Percentiles rank a stretch among this genome's conserved stretches.
Conservation (phyloP, 2,113 vertebrate genomes). For the Oncorhynchus masou region DNA sequence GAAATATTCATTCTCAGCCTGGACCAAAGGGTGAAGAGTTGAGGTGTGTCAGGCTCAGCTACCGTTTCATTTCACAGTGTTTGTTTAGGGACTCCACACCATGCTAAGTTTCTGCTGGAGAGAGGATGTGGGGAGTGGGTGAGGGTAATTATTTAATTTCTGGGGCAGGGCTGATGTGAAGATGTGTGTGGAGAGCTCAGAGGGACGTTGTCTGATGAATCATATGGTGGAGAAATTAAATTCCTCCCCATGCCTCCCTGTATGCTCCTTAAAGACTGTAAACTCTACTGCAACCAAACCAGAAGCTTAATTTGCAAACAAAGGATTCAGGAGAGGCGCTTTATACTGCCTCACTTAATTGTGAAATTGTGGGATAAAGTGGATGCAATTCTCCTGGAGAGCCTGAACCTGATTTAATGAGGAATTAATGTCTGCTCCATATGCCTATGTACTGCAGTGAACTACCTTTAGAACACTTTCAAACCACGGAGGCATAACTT, state of each 20-base stretch:
- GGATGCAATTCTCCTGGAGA: constrained; percentile 20
- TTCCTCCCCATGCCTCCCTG: constrained; percentile 5
- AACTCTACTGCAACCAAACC: neutral
- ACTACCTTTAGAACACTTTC: too few species aligned
- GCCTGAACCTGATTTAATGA: constrained; percentile 7
- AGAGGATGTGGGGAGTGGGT: neutral
- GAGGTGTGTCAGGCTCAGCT: constrained; percentile 14
- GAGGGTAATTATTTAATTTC: neutral
- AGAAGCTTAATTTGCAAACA: neutral
- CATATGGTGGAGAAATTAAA: neutral
- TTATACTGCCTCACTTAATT: neutral
- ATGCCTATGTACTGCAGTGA: too few species aligned
- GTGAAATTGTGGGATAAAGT: neutral
- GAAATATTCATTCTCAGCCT: constrained; percentile 47
- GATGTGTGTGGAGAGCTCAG: constrained; percentile 7
- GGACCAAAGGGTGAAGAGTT: constrained; percentile 11
- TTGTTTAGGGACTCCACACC: constrained; percentile 19
- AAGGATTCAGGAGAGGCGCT: neutral
- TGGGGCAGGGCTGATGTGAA: neutral
- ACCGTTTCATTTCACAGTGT: constrained; percentile 17
- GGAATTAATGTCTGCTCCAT: neutral
- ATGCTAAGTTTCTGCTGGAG: neutral
- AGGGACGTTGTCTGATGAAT: neutral
- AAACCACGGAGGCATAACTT: too few species aligned
- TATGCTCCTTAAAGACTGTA: neutral